Percentiles rank a stretch among this genome's conserved stretches.
Conservation (phyloP, 2,113 vertebrate genomes). For the Daboia siamensis region DNA sequence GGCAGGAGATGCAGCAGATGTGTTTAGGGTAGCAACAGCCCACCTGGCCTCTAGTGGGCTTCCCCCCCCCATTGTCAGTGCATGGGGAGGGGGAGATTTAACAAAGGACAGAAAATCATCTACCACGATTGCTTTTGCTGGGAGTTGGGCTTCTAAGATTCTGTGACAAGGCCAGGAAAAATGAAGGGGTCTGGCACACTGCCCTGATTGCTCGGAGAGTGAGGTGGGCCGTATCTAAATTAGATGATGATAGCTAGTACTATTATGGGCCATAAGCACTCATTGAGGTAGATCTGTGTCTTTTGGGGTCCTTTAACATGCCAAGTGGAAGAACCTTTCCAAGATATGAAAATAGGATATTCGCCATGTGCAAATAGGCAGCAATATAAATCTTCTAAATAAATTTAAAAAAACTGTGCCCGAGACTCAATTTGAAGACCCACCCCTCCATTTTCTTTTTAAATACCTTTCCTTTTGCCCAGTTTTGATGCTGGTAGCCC, state of each 20-base stretch:
- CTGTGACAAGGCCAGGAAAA: neutral
- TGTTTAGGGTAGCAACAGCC: neutral
- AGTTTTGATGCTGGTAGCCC: neutral
- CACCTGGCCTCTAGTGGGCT: neutral
- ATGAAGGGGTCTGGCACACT: neutral
- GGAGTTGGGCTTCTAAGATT: neutral
- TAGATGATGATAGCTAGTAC: neutral
- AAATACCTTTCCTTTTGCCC: slow-evolving; percentile 29
- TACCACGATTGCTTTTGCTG: neutral
- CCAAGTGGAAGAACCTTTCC: neutral
- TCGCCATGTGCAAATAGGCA: too few relatives aligned
- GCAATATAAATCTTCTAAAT: too few relatives aligned
- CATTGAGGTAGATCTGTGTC: neutral
- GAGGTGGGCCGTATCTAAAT: neutral
- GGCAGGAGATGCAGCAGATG: neutral
- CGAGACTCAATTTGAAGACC: slow-evolving; percentile 23
- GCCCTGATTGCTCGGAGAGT: neutral
- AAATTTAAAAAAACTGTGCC: neutral
- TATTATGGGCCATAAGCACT: neutral
- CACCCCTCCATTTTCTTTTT: slow-evolving; percentile 40
- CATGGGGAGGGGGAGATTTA: neutral
- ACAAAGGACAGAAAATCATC: neutral
- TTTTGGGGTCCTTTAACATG: neutral
- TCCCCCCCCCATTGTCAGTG: neutral
- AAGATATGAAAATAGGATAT: slow-evolving; percentile 6